Evolutionary conservation across 2,113 vertebrate genomes (phyloP).

Genomic region (Myanophis thanlyinensis): DNA sequence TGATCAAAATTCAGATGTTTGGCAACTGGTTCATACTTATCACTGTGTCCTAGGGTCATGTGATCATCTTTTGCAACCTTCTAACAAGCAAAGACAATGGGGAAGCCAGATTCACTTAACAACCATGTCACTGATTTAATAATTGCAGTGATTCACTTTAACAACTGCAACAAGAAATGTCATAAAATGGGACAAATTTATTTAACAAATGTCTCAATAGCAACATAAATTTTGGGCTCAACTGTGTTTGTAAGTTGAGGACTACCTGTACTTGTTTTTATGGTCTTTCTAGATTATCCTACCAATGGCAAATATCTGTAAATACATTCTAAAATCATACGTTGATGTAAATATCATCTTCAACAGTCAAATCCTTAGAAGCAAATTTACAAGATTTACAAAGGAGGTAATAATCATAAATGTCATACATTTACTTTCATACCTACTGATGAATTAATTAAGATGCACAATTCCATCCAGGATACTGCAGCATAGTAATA

Average conservation of each 20-base stretch:
- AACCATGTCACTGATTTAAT: too few relatives aligned
- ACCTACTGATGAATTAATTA: slow-evolving; percentile 12
- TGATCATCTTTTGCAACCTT: too few relatives aligned
- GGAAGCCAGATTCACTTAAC: too few relatives aligned
- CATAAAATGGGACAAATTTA: too few relatives aligned
- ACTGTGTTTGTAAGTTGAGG: not conserved
- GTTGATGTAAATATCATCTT: slow-evolving; percentile 48
- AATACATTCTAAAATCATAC: slow-evolving; percentile 27
- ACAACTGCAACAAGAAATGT: too few relatives aligned
- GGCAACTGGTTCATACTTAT: too few relatives aligned
- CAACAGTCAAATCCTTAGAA: slow-evolving; percentile 45
- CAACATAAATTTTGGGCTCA: not conserved
- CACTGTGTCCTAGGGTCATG: too few relatives aligned
- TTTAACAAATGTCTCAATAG: not conserved
- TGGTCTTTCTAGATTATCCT: slow-evolving; percentile 15
- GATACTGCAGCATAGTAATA: slow-evolving; percentile 32
- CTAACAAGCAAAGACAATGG: too few relatives aligned
- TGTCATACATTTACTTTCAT: slow-evolving; percentile 19
- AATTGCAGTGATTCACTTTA: too few relatives aligned
- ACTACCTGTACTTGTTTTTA: not conserved
- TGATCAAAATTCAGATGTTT: too few relatives aligned
- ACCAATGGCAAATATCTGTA: slow-evolving; percentile 8
- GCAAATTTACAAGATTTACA: slow-evolving; percentile 10
- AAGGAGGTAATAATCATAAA: not conserved
- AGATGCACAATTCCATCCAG: slow-evolving; percentile 36